Percentiles rank a stretch among this genome's conserved stretches.
Evolutionary conservation across 92 coral and sea anemone species (phyloP).

Genomic region (Parazoanthus darwini): DNA sequence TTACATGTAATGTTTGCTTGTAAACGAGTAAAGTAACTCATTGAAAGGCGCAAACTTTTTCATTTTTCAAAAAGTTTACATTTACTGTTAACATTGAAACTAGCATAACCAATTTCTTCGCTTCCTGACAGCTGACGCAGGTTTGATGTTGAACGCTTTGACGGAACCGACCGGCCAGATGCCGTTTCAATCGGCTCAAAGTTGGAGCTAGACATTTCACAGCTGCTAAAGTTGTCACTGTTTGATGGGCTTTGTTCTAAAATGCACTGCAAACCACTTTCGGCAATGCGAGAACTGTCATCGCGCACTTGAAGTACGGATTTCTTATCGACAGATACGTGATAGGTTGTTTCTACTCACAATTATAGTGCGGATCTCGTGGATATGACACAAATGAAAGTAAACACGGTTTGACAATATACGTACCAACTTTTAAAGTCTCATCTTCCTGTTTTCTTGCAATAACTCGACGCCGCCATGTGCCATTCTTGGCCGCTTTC

Average conservation of each 20-base stretch:
- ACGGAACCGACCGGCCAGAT: constrained; percentile 14
- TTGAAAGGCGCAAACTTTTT: background rate
- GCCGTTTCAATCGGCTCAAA: constrained; percentile 11
- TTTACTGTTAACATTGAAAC: too few relatives aligned
- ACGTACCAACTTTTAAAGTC: background rate
- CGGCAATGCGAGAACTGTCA: constrained; percentile 28
- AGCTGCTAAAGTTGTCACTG: constrained; percentile 31
- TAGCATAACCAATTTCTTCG: background rate
- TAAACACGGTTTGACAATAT: constrained; percentile 24
- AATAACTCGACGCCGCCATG: constrained; percentile 28
- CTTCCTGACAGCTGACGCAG: constrained; percentile 37
- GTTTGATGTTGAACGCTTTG: background rate
- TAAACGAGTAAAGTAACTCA: background rate
- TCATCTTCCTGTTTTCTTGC: constrained; percentile 44
- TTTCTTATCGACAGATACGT: constrained; percentile 24
- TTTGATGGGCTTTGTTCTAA: background rate
- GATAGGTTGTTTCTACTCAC: constrained; percentile 17
- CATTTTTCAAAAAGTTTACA: too few relatives aligned
- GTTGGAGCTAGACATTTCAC: constrained; percentile 20
- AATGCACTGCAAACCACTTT: constrained; percentile 28
- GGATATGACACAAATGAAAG: constrained; percentile 12
- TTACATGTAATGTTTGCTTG: background rate
- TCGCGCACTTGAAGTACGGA: constrained; percentile 25
- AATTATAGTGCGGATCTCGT: constrained; percentile 28
- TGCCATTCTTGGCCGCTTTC: constrained; percentile 20